These are phyloP conservation scores for Trissonchulus sp. DNA, from an alignment of 2,888 invertebrate genomes.

Conservation along the genomic window DNA sequence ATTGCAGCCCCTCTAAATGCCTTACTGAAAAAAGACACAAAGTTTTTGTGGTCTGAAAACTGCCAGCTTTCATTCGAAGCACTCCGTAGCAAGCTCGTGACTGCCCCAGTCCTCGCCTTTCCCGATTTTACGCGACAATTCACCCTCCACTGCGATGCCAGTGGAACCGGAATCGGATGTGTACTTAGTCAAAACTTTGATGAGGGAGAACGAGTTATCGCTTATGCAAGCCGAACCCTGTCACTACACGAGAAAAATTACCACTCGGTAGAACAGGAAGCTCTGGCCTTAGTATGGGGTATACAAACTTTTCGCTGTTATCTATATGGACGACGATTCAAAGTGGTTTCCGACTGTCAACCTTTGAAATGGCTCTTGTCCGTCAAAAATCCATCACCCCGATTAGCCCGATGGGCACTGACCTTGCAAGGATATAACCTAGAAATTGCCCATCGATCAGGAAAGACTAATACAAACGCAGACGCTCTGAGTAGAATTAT, in stretches of 20 bases:
- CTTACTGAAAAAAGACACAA: not conserved
- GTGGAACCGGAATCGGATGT: not conserved
- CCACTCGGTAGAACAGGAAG: not conserved
- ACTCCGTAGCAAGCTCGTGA: not conserved
- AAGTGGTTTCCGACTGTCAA: constrained; percentile 2
- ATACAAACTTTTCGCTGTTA: not conserved
- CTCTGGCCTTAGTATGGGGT: not conserved
- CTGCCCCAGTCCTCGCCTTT: constrained; percentile 22
- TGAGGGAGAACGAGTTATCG: not conserved
- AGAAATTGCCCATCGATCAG: no score
- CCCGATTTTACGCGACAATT: constrained; percentile 27
- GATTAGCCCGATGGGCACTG: no score
- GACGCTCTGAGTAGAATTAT: no score
- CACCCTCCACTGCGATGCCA: not conserved
- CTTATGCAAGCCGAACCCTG: constrained; percentile 13
- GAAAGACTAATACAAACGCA: no score
- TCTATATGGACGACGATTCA: constrained; percentile 2
- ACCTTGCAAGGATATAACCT: no score
- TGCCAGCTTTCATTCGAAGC: constrained; percentile 17
- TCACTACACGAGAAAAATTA: not conserved
- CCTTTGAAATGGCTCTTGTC: no score
- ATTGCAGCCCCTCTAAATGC: constrained; percentile 15
- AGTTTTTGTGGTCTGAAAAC: constrained; percentile 23
- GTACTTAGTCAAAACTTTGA: no score
- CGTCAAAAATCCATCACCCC: no score